phyloP scores from a whole-genome alignment of 2,888 invertebrate species.

The Drosophila atripex region DNA sequence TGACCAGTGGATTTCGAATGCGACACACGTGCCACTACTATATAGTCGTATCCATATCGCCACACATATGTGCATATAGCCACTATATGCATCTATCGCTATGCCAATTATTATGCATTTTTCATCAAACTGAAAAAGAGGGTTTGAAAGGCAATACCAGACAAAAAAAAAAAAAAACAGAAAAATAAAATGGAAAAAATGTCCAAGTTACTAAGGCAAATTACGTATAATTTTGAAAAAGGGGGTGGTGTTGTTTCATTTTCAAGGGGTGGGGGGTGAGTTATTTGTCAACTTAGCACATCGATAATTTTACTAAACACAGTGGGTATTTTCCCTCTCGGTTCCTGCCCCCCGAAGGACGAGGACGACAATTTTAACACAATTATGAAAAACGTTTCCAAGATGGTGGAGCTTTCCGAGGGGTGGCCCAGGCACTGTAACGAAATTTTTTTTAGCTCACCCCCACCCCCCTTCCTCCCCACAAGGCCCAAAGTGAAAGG shows the following conservation, averaged over 20 bases:
- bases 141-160: constrained; percentile 1
- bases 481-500: no score
- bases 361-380: constrained; percentile 52
- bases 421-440: constrained; percentile 37
- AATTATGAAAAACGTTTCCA: constrained; percentile 68
- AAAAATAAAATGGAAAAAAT: constrained; percentile 22
- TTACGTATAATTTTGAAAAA: constrained; percentile 52
- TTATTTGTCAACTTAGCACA: constrained; percentile 75
- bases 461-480: no score
- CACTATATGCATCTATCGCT: constrained; percentile 3
- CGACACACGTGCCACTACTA: neutral
- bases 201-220: constrained; percentile 38
- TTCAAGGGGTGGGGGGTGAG: constrained; percentile 13
- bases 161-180: neutral
- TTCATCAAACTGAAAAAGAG: constrained; percentile 56
- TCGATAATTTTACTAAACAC: constrained; percentile 54
- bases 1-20: neutral
- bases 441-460: constrained; percentile 27
- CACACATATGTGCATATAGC: neutral
- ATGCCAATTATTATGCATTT: constrained; percentile 66
- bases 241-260: neutral
- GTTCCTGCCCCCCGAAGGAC: neutral
- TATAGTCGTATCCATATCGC: neutral
- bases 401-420: constrained; percentile 22
- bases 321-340: neutral